Evolutionary conservation across 2,797 vertebrate genomes (phyloP).

Genomic region (Platalea minor): DNA sequence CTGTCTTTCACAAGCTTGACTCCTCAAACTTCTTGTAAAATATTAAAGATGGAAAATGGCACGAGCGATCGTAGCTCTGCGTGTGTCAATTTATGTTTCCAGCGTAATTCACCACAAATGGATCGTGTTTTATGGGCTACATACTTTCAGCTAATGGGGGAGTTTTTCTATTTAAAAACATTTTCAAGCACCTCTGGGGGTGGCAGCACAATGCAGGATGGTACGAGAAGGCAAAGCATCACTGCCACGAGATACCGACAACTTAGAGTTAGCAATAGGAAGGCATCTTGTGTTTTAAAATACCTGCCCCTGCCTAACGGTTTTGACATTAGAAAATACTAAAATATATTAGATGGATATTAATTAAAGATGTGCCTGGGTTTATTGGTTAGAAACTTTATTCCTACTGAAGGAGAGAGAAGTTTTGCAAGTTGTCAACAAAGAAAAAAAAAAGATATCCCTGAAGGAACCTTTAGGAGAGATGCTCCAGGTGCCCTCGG

Average conservation of each 20-base stretch:
- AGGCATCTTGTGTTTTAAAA: conserved; percentile 1
- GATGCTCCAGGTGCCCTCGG: not conserved
- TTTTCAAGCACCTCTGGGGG: conserved; percentile 41
- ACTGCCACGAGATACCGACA: not conserved
- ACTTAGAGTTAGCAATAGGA: not conserved
- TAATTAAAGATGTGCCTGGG: conserved; percentile 4
- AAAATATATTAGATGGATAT: not conserved
- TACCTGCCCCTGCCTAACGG: not conserved
- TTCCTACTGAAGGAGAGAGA: not conserved
- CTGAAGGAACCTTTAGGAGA: not conserved
- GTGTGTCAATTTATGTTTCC: conserved; percentile 58
- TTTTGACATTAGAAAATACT: not conserved
- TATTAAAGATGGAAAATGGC: conserved; percentile 62
- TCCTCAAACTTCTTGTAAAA: conserved; percentile 68
- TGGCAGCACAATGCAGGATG: conserved; percentile 32
- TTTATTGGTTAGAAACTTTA: not conserved
- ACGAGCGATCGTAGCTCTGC: conserved; percentile 12
- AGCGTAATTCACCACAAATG: conserved; percentile 61
- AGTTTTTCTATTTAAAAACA: conserved; percentile 54
- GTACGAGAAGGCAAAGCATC: not conserved
- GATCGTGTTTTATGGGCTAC: conserved; percentile 58
- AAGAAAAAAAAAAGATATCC: not conserved
- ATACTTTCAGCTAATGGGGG: conserved; percentile 56
- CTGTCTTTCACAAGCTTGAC: conserved; percentile 29
- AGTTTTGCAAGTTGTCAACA: not conserved